phyloP scores from a whole-genome alignment of 2,888 invertebrate genomes.

The Meganola albula region DNA sequence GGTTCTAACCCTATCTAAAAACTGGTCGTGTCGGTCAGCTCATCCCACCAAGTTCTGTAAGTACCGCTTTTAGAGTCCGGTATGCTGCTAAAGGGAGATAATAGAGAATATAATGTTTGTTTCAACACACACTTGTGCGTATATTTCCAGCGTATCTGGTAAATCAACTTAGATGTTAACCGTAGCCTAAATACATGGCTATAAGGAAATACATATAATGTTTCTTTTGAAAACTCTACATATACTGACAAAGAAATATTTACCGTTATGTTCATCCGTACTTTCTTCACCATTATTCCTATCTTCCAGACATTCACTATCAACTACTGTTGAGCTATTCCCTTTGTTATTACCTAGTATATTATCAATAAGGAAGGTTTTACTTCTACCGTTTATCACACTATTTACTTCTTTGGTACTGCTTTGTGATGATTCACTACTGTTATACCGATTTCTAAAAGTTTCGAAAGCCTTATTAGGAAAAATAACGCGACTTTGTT shows the following conservation, averaged over 20 bases:
- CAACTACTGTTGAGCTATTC: conserved; percentile 30
- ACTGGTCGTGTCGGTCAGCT: no score
- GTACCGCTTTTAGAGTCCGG: no score
- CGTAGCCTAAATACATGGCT: no score
- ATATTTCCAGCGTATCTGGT: no score
- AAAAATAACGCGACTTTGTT: conserved; percentile 41
- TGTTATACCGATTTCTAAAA: conserved; percentile 34
- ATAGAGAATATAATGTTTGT: no score
- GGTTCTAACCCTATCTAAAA: no score
- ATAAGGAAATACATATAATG: no score
- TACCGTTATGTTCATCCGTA: conserved; percentile 69
- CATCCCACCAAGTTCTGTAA: no score
- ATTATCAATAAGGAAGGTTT: conserved; percentile 77
- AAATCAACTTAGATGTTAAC: no score
- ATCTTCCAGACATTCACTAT: conserved; percentile 31
- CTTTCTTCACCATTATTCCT: conserved; percentile 50
- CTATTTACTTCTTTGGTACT: conserved; percentile 38
- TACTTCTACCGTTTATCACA: conserved; percentile 48
- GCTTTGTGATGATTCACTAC: conserved; percentile 34
- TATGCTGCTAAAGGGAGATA: no score
- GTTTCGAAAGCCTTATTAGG: conserved; percentile 40
- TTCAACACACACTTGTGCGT: no score
- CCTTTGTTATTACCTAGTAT: conserved; percentile 68
- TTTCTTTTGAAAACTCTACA: no score
- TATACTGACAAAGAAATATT: conserved; percentile 13